Conservation (phyloP, 2,797 vertebrate genomes). For the Decapterus maruadsi region DNA sequence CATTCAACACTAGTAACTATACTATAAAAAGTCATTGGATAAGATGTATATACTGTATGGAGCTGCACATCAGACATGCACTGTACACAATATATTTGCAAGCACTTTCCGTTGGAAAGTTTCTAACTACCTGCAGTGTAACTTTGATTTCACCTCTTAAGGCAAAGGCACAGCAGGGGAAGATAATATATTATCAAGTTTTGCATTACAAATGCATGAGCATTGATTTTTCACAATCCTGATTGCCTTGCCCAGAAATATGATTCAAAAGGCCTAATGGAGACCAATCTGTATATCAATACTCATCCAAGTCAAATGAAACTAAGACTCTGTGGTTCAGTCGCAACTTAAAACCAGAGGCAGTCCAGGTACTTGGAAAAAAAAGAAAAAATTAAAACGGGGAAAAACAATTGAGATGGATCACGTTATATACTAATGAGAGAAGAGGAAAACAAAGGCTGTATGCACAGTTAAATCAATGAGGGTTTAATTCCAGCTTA, state of each 20-base stretch:
- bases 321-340: constrained; percentile 45
- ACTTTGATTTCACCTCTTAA: constrained; percentile 63
- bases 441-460: constrained; percentile 72
- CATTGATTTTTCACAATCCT: constrained; percentile 74
- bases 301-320: constrained; percentile 64
- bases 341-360: constrained; percentile 36
- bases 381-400: constrained; percentile 36
- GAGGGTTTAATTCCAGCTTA: constrained; percentile 72
- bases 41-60: constrained; percentile 3
- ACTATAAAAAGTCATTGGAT: constrained; percentile 14
- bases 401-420: constrained; percentile 52
- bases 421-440: constrained; percentile 66
- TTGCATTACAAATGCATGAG: constrained; percentile 80
- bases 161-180: constrained; percentile 47
- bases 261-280: constrained; percentile 72
- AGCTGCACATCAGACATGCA: constrained; percentile 26
- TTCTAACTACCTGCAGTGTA: constrained; percentile 35
- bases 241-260: constrained; percentile 68
- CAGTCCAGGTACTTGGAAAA: background rate
- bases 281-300: constrained; percentile 74
- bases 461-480: constrained; percentile 76
- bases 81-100: constrained; percentile 31
- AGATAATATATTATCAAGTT: constrained; percentile 70
- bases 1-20: background rate
- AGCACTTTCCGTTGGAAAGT: constrained; percentile 42